Evolutionary conservation across 2,797 vertebrate species (phyloP).

Genomic region (Cetoscarus ocellatus): DNA sequence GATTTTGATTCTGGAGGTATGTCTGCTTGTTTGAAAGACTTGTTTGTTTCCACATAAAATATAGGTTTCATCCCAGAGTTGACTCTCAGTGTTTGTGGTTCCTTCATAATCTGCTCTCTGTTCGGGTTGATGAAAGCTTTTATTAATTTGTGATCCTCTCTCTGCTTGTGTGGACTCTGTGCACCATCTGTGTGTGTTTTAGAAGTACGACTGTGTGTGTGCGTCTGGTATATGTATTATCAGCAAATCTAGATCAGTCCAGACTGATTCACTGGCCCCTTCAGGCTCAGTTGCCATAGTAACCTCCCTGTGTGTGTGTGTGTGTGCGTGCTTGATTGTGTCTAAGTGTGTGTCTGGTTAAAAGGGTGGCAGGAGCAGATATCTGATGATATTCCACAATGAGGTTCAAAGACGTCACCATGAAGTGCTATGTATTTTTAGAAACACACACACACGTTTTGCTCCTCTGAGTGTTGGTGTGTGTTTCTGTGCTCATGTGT

Average conservation of each 20-base stretch:
- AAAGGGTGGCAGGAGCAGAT: background rate
- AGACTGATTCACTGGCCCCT: constrained; percentile 48
- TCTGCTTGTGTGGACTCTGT: too few relatives aligned
- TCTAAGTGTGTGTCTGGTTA: constrained; percentile 10
- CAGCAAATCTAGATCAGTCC: constrained; percentile 46
- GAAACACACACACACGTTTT: background rate
- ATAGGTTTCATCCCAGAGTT: too few relatives aligned
- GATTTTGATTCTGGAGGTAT: too few relatives aligned
- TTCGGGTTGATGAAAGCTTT: too few relatives aligned
- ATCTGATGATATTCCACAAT: constrained; percentile 19
- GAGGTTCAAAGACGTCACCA: background rate
- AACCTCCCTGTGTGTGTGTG: constrained; percentile 30
- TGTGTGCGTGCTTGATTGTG: background rate
- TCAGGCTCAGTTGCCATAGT: constrained; percentile 59
- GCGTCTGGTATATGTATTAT: too few relatives aligned
- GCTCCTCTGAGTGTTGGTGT: background rate
- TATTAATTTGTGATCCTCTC: too few relatives aligned
- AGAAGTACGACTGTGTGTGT: too few relatives aligned
- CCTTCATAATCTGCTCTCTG: too few relatives aligned
- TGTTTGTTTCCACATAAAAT: too few relatives aligned
- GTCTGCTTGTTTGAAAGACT: too few relatives aligned
- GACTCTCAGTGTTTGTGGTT: too few relatives aligned
- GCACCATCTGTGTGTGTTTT: too few relatives aligned
- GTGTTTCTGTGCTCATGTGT: constrained; percentile 11
- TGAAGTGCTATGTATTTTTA: background rate